Percentiles rank a stretch among this genome's conserved stretches.
Conservation (phyloP, 2,797 vertebrate species). For the Tadarida brasiliensis region DNA sequence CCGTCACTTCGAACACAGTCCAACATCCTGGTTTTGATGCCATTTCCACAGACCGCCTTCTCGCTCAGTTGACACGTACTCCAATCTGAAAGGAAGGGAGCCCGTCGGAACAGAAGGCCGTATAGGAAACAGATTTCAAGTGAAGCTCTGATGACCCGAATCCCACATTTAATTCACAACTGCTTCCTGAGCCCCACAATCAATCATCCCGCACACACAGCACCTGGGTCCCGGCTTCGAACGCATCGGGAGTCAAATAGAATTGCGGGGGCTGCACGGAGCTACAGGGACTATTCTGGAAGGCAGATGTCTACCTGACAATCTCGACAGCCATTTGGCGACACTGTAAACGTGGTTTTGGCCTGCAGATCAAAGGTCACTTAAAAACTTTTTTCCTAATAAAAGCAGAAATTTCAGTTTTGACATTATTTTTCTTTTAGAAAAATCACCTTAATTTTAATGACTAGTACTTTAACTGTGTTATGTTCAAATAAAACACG, state of each 20-base stretch:
- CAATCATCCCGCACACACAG: conserved; percentile 63
- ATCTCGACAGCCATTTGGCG: conserved; percentile 42
- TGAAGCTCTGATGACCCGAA: conserved; percentile 64
- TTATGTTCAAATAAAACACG: conserved; percentile 1
- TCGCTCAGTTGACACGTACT: conserved; percentile 98
- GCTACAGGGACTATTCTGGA: conserved; percentile 62
- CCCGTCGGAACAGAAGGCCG: conserved; percentile 63
- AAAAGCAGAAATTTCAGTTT: not conserved
- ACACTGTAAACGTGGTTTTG: conserved; percentile 20
- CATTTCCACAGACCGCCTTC: conserved; percentile 95
- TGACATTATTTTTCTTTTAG: not conserved
- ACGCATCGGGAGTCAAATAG: conserved; percentile 66
- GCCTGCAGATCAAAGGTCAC: conserved; percentile 49
- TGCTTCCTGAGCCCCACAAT: conserved; percentile 71
- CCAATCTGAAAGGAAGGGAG: conserved; percentile 92
- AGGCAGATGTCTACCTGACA: conserved; percentile 71
- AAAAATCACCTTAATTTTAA: conserved; percentile 18
- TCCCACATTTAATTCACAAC: conserved; percentile 76
- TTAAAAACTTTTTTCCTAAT: conserved; percentile 52
- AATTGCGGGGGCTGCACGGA: conserved; percentile 67
- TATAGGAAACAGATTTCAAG: conserved; percentile 54
- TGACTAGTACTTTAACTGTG: not conserved
- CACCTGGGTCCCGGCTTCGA: conserved; percentile 71
- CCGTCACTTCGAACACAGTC: conserved; percentile 98
- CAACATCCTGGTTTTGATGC: conserved; percentile 97